Evolutionary conservation across 2,888 invertebrate genomes (phyloP).

Genomic region (Clusia tigrina): DNA sequence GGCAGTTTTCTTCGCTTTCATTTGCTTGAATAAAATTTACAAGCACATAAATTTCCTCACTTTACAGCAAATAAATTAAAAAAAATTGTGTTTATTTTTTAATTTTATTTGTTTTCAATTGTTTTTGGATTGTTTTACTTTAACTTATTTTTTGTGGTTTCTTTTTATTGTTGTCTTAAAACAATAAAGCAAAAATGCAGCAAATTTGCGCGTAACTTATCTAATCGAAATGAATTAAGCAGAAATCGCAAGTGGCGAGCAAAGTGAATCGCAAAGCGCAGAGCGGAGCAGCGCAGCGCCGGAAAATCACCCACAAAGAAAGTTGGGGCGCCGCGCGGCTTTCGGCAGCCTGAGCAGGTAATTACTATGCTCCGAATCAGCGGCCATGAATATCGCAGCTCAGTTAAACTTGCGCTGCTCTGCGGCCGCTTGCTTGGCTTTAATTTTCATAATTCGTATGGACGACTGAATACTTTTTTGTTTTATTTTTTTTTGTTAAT

Average conservation of each 20-base stretch:
- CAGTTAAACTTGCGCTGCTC: background rate
- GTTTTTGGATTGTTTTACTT: no score
- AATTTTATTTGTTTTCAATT: no score
- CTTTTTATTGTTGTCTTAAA: no score
- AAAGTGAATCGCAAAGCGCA: no score
- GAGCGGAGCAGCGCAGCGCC: background rate
- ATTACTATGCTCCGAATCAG: slow-evolving; percentile 52
- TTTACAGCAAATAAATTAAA: no score
- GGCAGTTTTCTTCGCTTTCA: no score
- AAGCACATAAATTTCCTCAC: no score
- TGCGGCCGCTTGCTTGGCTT: background rate
- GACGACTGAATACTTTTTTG: no score
- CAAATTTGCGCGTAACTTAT: background rate
- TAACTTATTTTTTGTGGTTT: no score
- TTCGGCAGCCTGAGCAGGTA: slow-evolving; percentile 30
- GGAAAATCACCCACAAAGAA: slow-evolving; percentile 5
- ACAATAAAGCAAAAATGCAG: no score
- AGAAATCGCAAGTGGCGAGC: background rate
- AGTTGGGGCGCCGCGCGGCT: background rate
- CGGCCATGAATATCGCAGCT: slow-evolving; percentile 44
- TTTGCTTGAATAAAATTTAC: no score
- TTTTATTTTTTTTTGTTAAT: background rate
- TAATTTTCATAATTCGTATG: background rate
- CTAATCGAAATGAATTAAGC: background rate
- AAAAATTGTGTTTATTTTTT: no score